Percentiles rank a stretch among this genome's conserved stretches.
Conservation (phyloP, 2,113 vertebrate genomes). For the Columba livia region DNA sequence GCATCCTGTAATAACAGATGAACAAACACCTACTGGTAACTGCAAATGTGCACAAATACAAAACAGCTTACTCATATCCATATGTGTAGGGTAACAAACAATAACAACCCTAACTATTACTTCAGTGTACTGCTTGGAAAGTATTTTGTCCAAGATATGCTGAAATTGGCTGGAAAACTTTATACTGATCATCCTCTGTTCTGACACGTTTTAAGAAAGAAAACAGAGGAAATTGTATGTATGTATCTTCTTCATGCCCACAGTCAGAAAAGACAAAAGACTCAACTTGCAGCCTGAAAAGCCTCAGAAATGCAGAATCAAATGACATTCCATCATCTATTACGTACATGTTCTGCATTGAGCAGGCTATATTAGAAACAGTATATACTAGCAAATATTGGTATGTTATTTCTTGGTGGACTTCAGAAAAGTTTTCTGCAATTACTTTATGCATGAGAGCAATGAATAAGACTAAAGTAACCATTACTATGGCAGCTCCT, state of each 20-base stretch:
- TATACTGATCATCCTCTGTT: background rate
- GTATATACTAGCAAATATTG: background rate
- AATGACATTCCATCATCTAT: background rate
- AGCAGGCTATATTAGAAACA: background rate
- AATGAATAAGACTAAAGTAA: background rate
- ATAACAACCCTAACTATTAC: background rate
- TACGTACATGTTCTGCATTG: background rate
- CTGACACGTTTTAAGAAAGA: background rate
- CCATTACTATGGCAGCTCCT: background rate
- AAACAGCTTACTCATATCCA: background rate
- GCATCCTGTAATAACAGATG: background rate
- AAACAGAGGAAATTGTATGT: background rate
- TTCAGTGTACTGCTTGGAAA: background rate
- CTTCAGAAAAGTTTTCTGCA: background rate
- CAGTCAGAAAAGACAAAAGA: slow-evolving; percentile 1
- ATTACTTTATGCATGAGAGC: background rate
- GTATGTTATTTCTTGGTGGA: background rate
- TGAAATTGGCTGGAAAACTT: background rate
- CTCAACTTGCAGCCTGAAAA: slow-evolving; percentile 10
- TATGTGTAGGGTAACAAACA: background rate
- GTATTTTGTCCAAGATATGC: background rate
- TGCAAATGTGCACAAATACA: background rate
- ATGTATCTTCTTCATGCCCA: background rate
- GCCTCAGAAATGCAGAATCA: background rate
- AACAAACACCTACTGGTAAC: background rate